Evolutionary conservation across 2,888 invertebrate genomes (phyloP), one percentile per base, ranked within the genome.

Genomic region (Balanococcus diminutus): DNA sequence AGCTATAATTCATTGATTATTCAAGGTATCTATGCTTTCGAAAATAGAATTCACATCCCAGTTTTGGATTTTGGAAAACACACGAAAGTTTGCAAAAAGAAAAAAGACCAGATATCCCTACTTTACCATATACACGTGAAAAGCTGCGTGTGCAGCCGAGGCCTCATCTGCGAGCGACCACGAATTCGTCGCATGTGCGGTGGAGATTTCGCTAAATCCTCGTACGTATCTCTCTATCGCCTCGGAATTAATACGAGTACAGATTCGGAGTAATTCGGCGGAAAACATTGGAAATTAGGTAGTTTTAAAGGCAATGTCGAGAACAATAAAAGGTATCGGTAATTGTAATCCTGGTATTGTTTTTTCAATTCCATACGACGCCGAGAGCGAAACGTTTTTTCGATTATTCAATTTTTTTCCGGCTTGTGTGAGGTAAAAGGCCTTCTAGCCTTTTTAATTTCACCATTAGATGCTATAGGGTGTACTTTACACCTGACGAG

Each of bases 371-470:
- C 6, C 14, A 67, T 67, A 67, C 28, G 14, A 28, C 28, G 6
- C 67, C 3, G 28, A 61, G 19, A 9, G n/a, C 22, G 1, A 1
- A 31, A 16, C 1, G 0, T 72, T 31, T 72, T 72, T 31, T 28
- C n/a, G n/a, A 72, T 31, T 72, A 72, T 72, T 32, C 32, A 32
- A 72, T 72, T 72, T 72, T 72, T 72, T n/a, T n/a, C 72, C 31
- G 0, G 1, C 25, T n/a, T 3, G n/a, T 4, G 39, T 1, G 11
- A 4, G 28, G 5, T 28, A 28, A 67, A 72, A 3, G 11, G 16
- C n/a, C 46, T n/a, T n/a, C n/a, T n/a, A n/a, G n/a, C 72, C 14
- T 72, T 16, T 72, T 72, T 72, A 32, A 32, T 5, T 72, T 72
- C 6, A 32, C 72, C 16, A 72, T 28, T 72, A 31, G 16, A 31